These are phyloP conservation scores for Agriopis aurantiaria DNA, from an alignment of 2,888 invertebrate species.

Conservation along the genomic window DNA sequence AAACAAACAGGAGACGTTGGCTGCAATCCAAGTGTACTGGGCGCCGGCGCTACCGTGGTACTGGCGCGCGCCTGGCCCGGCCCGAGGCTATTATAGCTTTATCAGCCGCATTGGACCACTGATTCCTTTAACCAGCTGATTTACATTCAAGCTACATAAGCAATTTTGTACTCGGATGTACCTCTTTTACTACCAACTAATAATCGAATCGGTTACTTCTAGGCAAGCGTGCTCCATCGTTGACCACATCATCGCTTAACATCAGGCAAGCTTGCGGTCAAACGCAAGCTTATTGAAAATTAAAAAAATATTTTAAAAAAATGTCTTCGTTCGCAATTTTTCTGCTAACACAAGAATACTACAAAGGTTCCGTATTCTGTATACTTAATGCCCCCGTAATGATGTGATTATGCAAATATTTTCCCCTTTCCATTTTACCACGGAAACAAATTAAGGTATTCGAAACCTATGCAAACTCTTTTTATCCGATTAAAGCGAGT, in stretches of 20 bases:
- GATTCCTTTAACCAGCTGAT: constrained; percentile 48
- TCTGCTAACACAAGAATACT: constrained; percentile 19
- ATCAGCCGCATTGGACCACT: constrained; percentile 55
- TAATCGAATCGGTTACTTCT: too few relatives aligned
- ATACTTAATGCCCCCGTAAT: constrained; percentile 34
- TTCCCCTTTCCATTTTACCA: constrained; percentile 22
- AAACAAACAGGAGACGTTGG: constrained; percentile 81
- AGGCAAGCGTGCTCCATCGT: too few relatives aligned
- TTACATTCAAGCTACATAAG: constrained; percentile 27
- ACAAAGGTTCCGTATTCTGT: constrained; percentile 18
- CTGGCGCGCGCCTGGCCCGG: constrained; percentile 51
- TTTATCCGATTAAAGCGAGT: constrained; percentile 52
- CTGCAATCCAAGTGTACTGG: constrained; percentile 74
- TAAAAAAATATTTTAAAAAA: too few relatives aligned
- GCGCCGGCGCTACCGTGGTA: constrained; percentile 74
- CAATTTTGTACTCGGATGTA: constrained; percentile 13
- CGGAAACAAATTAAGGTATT: constrained; percentile 44
- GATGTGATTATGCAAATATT: constrained; percentile 33
- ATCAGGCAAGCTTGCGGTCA: too few relatives aligned
- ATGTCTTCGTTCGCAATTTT: too few relatives aligned
- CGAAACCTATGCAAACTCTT: constrained; percentile 43
- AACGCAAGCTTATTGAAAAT: too few relatives aligned
- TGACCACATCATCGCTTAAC: too few relatives aligned
- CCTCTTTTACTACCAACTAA: too few relatives aligned
- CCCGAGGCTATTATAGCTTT: constrained; percentile 65